A percentile compares a stretch with the other conserved stretches of the same genome.
These are phyloP conservation scores for Drosophila aldrichi DNA, from an alignment of 2,888 invertebrate species.

Conservation along the genomic window DNA sequence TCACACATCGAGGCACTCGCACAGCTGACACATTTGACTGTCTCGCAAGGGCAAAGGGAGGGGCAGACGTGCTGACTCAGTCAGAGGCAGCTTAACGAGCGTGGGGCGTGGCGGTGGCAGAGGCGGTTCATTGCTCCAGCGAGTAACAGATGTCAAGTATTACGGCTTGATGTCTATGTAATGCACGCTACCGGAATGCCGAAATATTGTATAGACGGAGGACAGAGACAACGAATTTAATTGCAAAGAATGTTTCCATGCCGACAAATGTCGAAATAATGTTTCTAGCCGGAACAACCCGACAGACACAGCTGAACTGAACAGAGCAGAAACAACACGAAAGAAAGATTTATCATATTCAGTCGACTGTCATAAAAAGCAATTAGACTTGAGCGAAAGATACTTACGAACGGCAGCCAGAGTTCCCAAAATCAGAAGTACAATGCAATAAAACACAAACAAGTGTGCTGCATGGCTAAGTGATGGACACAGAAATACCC, in stretches of 20 bases:
- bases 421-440: conserved; percentile 56
- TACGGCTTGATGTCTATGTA: conserved; percentile 38
- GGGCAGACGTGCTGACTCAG: not conserved
- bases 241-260: conserved; percentile 71
- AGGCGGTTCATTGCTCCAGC: conserved; percentile 34
- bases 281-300: conserved; percentile 35
- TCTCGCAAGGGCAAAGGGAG: conserved; percentile 12
- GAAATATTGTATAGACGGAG: conserved; percentile 22
- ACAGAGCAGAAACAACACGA: conserved; percentile 28
- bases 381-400: conserved; percentile 68
- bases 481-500: conserved; percentile 9
- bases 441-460: conserved; percentile 45
- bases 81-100: conserved; percentile 1
- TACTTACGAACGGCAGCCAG: conserved; percentile 57
- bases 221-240: conserved; percentile 64
- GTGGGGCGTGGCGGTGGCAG: conserved; percentile 13
- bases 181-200: conserved; percentile 52
- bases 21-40: conserved; percentile 65
- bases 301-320: conserved; percentile 16
- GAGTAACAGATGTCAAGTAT: conserved; percentile 68
- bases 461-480: not conserved
- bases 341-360: conserved; percentile 77
- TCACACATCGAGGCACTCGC: conserved; percentile 63
- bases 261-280: conserved; percentile 65
- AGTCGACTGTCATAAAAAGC: conserved; percentile 77